phyloP scores from a whole-genome alignment of 1,140 invertebrate genomes.

The Nautilus pompilius region DNA sequence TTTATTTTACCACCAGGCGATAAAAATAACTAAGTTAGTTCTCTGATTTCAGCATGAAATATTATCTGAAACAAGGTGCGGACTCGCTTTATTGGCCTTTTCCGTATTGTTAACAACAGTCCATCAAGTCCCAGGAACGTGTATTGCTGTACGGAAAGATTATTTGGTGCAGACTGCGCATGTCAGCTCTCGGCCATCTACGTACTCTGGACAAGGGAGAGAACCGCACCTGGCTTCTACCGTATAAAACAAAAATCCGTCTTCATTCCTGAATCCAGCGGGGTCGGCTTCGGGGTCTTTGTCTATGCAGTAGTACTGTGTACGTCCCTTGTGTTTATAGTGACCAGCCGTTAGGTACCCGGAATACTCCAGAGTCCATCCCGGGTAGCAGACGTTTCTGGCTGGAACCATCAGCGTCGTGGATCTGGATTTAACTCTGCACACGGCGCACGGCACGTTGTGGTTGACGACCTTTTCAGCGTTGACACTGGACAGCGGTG shows the following conservation, averaged over 20 bases:
- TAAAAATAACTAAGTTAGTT: too few species aligned
- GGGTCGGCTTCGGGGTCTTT: not conserved
- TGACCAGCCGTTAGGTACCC: constrained; percentile 21
- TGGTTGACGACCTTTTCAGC: constrained; percentile 42
- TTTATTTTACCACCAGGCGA: too few species aligned
- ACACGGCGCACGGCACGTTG: constrained; percentile 19
- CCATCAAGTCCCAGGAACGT: too few species aligned
- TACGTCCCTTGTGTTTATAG: not conserved
- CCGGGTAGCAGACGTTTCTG: constrained; percentile 13
- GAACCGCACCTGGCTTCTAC: constrained; percentile 14
- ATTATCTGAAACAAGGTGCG: too few species aligned
- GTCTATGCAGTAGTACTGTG: constrained; percentile 21
- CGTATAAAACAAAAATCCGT: constrained; percentile 12
- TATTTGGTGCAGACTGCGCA: constrained; percentile 14
- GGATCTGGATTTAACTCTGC: constrained; percentile 4
- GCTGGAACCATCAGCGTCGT: constrained; percentile 27
- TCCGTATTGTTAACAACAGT: too few species aligned
- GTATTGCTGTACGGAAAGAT: too few species aligned
- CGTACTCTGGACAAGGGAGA: constrained; percentile 12
- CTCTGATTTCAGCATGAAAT: too few species aligned
- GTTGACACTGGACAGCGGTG: too few species aligned
- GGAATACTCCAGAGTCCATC: constrained; percentile 25
- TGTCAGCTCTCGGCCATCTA: not conserved
- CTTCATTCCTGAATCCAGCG: not conserved
- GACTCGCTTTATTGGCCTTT: too few species aligned